These are phyloP conservation scores for Neolamprologus hecqui DNA, from an alignment of 2,113 vertebrate species.

Conservation along the genomic window DNA sequence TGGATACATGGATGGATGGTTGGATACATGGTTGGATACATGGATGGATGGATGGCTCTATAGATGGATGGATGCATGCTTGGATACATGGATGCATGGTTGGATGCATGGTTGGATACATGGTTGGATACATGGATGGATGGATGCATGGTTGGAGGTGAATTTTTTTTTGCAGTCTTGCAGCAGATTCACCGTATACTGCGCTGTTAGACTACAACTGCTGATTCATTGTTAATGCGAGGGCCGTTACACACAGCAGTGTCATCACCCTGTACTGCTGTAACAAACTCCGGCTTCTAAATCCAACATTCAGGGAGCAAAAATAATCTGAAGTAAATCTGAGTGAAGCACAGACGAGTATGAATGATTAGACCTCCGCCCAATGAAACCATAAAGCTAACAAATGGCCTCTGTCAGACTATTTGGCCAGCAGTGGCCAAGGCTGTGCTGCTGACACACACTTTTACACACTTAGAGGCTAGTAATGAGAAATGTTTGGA, in stretches of 20 bases:
- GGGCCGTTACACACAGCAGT: not conserved
- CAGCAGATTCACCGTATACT: not conserved
- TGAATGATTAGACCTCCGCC: conserved; percentile 25
- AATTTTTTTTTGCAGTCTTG: not conserved
- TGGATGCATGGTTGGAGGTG: not conserved
- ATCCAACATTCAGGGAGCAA: not conserved
- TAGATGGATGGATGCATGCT: fast-evolving
- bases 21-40: fast-evolving
- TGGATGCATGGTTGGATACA: fast-evolving
- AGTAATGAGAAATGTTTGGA: conserved; percentile 50
- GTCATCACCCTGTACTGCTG: not conserved
- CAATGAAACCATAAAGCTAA: conserved; percentile 52
- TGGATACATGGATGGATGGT: fast-evolving
- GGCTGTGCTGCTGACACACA: conserved; percentile 21
- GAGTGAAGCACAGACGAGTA: not conserved
- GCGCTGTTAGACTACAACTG: not conserved
- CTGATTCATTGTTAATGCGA: not conserved
- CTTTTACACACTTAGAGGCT: not conserved
- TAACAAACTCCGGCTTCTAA: not conserved
- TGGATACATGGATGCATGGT: too few species aligned
- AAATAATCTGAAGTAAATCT: conserved; percentile 26
- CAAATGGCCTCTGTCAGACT: conserved; percentile 41
- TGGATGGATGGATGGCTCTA: fast-evolving
- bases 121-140: fast-evolving
- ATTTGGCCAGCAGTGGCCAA: not conserved